Evolutionary conservation across 2,888 invertebrate genomes (phyloP).

Genomic region (Agrotis puta): DNA sequence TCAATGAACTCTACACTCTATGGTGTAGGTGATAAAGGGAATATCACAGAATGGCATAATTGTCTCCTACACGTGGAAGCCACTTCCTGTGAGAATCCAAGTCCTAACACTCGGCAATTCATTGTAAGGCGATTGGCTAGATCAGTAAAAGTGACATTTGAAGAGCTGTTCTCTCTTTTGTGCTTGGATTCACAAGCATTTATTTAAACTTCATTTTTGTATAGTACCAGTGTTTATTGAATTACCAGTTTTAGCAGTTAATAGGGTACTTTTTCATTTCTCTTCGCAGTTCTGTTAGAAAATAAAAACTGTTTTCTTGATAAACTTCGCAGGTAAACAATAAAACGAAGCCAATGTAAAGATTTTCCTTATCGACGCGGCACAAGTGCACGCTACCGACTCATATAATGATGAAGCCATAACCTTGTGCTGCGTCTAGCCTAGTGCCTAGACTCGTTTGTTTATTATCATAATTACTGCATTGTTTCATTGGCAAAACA

Average conservation of each 20-base stretch:
- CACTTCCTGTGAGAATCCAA: slow-evolving; percentile 55
- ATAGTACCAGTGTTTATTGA: not conserved
- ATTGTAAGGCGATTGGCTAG: slow-evolving; percentile 38
- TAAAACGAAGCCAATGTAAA: slow-evolving; percentile 17
- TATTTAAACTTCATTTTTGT: slow-evolving; percentile 4
- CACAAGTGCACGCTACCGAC: slow-evolving; percentile 30
- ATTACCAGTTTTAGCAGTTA: slow-evolving; percentile 2
- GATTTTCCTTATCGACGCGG: slow-evolving; percentile 28
- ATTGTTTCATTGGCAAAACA: slow-evolving; percentile 56
- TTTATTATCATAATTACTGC: slow-evolving; percentile 63
- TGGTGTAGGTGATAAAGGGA: slow-evolving; percentile 27
- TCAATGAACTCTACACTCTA: slow-evolving; percentile 49
- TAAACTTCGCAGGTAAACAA: not conserved
- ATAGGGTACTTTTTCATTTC: not conserved
- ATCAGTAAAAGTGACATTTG: slow-evolving; percentile 22
- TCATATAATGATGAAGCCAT: slow-evolving; percentile 31
- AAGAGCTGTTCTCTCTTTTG: slow-evolving; percentile 11
- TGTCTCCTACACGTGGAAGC: slow-evolving; percentile 46
- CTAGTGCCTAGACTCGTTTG: slow-evolving; percentile 59
- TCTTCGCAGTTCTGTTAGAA: not conserved
- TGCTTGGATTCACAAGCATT: slow-evolving; percentile 5
- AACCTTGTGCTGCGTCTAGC: slow-evolving; percentile 64
- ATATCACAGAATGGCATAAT: slow-evolving; percentile 44
- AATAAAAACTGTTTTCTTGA: not conserved
- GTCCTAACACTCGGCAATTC: slow-evolving; percentile 33